A percentile compares a stretch with the other conserved stretches of the same genome.
These are phyloP conservation scores for Cheiracanthium punctorium DNA, from an alignment of 2,888 invertebrate species.

Conservation along the genomic window DNA sequence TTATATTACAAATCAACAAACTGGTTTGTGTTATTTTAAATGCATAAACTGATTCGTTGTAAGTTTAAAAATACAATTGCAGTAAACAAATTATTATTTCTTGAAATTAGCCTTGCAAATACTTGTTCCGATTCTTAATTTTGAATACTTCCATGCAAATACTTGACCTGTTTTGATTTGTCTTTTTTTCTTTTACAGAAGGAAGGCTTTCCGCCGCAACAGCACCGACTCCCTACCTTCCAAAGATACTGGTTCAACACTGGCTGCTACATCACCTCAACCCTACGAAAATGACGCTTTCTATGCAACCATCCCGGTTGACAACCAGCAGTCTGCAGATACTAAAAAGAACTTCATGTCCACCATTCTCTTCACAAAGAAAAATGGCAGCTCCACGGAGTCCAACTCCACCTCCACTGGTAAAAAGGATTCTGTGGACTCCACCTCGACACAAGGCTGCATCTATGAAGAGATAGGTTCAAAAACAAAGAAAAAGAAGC, in stretches of 20 bases:
- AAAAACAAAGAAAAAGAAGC: not conserved
- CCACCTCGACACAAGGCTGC: constrained; percentile 24
- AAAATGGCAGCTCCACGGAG: not conserved
- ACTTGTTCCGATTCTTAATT: too few relatives aligned
- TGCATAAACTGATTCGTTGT: too few relatives aligned
- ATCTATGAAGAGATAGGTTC: constrained; percentile 54
- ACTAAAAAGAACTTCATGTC: constrained; percentile 14
- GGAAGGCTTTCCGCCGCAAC: constrained; percentile 32
- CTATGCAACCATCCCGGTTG: constrained; percentile 55
- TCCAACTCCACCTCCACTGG: constrained; percentile 10
- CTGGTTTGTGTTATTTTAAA: too few relatives aligned
- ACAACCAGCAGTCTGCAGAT: not conserved
- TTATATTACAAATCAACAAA: too few relatives aligned
- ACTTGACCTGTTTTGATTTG: too few relatives aligned
- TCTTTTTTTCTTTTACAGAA: constrained; percentile 12
- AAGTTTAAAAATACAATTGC: too few relatives aligned
- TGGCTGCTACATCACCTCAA: constrained; percentile 22
- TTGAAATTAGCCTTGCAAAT: too few relatives aligned
- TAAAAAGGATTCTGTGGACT: constrained; percentile 30
- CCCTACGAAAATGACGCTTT: constrained; percentile 64
- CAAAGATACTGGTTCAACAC: constrained; percentile 42
- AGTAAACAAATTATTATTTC: too few relatives aligned
- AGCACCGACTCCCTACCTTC: constrained; percentile 49
- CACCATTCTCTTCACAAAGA: constrained; percentile 19
- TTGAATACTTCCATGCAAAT: too few relatives aligned